Evolutionary conservation across 2,797 vertebrate genomes (phyloP), one percentile per base, ranked within the genome.

Genomic region (Fundulus diaphanus): DNA sequence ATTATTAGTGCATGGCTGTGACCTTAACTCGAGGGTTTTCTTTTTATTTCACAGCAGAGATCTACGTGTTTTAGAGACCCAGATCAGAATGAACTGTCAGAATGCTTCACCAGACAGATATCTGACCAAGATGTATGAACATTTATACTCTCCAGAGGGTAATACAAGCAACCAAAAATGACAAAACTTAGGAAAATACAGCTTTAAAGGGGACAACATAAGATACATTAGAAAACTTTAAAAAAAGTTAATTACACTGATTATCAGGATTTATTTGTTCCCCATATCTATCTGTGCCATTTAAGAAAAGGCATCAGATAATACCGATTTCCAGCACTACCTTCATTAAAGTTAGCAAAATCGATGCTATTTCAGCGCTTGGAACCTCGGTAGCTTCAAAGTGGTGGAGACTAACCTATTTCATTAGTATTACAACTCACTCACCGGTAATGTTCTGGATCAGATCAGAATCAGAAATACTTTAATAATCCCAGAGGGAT

Each of bases 31-130:
- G 48, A 69, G 72, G 69, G 57, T 66, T 74, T 46, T 8, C n/a
- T n/a, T n/a, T n/a, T n/a, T n/a, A n/a, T n/a, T 80, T 76, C 51
- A 54, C n/a, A 66, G 73, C 46, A 40, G 68, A 77, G 73, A 68
- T 63, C 35, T 42, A n/a, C 27, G 29, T 29, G n/a, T 52, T 54
- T 51, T 63, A 65, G 51, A 56, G 31, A 48, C 44, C 70, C 42
- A 52, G 37, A 57, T 70, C 37, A 74, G 72, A 42, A 22, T 16
- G 44, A 82, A 69, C 44, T 24, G 48, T 57, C 29, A 59, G 66
- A 29, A 75, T 31, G 56, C 16, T 57, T 31, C 56, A 57, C 27
- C 56, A 18, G 56, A 57, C 13, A 77, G 37, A 72, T 9, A 7
- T 70, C 48, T 6, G 7, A 42, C 40, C 27, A 7, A 57, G 27